phyloP scores from a whole-genome alignment of 2,113 vertebrate species.

The Numenius arquata region DNA sequence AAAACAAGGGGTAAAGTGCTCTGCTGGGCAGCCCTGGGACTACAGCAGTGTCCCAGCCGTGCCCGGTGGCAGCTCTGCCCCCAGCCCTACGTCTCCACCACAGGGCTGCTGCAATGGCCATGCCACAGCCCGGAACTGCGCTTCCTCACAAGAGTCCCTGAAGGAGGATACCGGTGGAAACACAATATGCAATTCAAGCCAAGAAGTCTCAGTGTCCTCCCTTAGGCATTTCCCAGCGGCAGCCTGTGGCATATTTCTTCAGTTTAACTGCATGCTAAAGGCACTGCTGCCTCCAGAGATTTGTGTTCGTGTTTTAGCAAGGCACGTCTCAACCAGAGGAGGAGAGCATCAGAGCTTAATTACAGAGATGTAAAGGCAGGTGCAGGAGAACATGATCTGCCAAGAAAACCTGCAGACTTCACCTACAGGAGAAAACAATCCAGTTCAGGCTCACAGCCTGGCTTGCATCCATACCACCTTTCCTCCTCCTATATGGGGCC shows the following conservation, averaged over 20 bases:
- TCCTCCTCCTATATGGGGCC: neutral
- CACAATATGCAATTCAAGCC: neutral
- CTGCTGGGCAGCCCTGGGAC: neutral
- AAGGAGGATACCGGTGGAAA: neutral
- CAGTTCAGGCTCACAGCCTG: neutral
- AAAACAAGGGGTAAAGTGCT: neutral
- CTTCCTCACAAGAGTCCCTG: neutral
- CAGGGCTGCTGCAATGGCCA: neutral
- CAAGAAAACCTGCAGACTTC: neutral
- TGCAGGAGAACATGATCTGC: neutral
- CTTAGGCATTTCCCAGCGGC: neutral
- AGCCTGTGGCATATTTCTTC: neutral
- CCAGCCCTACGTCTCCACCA: neutral
- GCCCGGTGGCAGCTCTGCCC: neutral
- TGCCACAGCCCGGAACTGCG: accelerated
- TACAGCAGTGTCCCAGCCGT: neutral
- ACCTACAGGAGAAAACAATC: neutral
- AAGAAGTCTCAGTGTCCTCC: neutral
- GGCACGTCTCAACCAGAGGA: neutral
- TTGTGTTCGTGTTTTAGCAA: neutral
- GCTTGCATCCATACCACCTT: neutral
- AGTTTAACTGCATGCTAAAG: neutral
- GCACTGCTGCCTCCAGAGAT: neutral
- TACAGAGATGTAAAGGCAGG: neutral
- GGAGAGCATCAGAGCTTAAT: neutral